Base-by-base conservation (phyloP, 2,888 invertebrate species). In the Octonoba sinensis region DNA sequence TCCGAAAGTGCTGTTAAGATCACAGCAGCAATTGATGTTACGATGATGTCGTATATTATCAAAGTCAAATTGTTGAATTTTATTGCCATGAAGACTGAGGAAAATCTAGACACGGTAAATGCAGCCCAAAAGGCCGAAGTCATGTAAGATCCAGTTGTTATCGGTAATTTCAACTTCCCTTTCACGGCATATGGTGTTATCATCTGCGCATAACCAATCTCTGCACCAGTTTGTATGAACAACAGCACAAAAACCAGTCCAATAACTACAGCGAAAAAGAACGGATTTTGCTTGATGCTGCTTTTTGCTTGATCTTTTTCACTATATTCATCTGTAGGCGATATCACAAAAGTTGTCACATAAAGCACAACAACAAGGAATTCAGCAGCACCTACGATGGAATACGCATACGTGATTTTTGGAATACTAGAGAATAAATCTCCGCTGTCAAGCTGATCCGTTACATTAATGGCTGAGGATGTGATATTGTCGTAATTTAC, bases 71-170 rank as follows among this genome's bases (percentile, higher is more conserved):
- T 88, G 46, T 86, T 87, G 75, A 88, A 86, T 71, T 87, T 88
- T 36, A 86, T 86, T 0, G 89, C 87, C 18, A 89, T 84, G 69
- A 89, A 88, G n/a, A 90, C 89, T 44, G 88, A 87, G 1, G 60
- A 22, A 27, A 76, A 18, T 51, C 83, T 65, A 15, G 76, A 70
- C 8, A 81, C 1, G 0, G 89, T 88, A 57, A 89, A 86, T 3
- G 88, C 86, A 0, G 89, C 89, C 89, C 89, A 90, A 83, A 89
- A 89, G 24, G 88, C 85, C 4, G 89, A 87, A 0, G 88, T 87
- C 20, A 89, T 83, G 24, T 87, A 86, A 1, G 88, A 87, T 15
- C 88, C 89, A 62, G 87, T 85, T 1, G 86, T 82, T 64, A 87
- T 87, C 1, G 86, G 85, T 86, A 89, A 87, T 12, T 86, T 82